Conservation (phyloP, 2,797 vertebrate genomes). For the Gymnothorax reevesii region DNA sequence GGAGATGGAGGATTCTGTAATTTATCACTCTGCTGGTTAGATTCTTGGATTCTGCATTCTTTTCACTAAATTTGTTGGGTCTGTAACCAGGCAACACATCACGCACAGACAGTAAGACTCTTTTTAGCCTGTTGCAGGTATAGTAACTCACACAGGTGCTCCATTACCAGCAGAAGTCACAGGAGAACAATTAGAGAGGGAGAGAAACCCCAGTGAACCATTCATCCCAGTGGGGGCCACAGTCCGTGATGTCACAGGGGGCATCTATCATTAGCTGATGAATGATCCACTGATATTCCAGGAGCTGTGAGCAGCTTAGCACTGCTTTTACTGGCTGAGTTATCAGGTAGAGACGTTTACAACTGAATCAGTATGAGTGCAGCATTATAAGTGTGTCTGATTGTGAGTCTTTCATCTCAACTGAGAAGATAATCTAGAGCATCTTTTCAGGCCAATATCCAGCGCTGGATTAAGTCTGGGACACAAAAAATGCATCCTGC, state of each 20-base stretch:
- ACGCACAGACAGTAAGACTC: neutral
- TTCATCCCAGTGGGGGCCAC: neutral
- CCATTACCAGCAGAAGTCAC: neutral
- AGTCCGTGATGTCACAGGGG: neutral
- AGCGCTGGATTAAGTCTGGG: neutral
- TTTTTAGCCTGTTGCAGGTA: neutral
- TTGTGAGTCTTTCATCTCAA: no score
- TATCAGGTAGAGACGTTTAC: neutral
- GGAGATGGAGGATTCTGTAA: neutral
- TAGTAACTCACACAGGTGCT: neutral
- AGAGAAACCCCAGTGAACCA: neutral
- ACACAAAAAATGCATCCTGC: neutral
- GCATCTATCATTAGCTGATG: neutral
- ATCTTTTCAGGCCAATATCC: neutral
- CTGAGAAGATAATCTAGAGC: neutral
- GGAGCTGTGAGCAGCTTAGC: neutral
- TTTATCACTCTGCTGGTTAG: neutral
- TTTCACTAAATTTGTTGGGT: neutral
- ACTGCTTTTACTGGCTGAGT: no score
- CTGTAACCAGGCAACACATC: neutral
- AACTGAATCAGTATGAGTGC: neutral
- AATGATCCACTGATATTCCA: neutral
- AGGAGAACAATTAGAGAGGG: neutral
- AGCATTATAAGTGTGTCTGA: no score
- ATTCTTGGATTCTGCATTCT: neutral